Evolutionary conservation across 2,113 vertebrate species (phyloP).

Genomic region (Chiloscyllium plagiosum): DNA sequence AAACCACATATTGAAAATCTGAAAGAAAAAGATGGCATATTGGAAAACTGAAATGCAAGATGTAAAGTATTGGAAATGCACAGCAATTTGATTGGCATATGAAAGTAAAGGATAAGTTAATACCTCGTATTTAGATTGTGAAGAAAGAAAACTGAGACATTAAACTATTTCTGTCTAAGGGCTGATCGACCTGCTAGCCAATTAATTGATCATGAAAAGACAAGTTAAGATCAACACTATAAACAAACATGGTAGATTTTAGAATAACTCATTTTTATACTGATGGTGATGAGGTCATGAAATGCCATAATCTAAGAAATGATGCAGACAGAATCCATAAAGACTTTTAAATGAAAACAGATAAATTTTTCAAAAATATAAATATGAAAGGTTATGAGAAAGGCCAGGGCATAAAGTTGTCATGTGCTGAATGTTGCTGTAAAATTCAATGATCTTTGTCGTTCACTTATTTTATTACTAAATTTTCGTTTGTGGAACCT

Average conservation of each 20-base stretch:
- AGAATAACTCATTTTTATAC: not conserved
- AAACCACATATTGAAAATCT: not conserved
- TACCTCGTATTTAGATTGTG: not conserved
- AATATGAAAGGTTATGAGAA: not conserved
- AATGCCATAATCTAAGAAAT: not conserved
- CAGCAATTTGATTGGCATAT: not conserved
- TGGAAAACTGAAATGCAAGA: not conserved
- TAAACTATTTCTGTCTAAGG: not conserved
- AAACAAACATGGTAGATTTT: not conserved
- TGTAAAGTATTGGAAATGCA: not conserved
- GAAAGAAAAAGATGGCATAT: not conserved
- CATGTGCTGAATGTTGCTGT: not conserved
- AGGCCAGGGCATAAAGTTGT: not conserved
- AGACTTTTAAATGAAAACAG: not conserved
- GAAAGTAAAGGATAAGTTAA: not conserved
- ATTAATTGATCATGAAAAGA: not conserved
- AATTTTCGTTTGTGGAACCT: not conserved
- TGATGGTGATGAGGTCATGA: not conserved
- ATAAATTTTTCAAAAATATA: not conserved
- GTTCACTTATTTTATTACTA: not conserved
- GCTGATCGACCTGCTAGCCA: not conserved
- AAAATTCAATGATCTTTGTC: not conserved
- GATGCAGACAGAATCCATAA: not conserved
- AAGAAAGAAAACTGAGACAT: not conserved
- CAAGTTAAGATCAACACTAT: not conserved